A percentile compares a stretch with the other conserved stretches of the same genome.
These are phyloP conservation scores for Leptestheria dahalacensis DNA, from an alignment of 1,140 invertebrate species.

Conservation along the genomic window DNA sequence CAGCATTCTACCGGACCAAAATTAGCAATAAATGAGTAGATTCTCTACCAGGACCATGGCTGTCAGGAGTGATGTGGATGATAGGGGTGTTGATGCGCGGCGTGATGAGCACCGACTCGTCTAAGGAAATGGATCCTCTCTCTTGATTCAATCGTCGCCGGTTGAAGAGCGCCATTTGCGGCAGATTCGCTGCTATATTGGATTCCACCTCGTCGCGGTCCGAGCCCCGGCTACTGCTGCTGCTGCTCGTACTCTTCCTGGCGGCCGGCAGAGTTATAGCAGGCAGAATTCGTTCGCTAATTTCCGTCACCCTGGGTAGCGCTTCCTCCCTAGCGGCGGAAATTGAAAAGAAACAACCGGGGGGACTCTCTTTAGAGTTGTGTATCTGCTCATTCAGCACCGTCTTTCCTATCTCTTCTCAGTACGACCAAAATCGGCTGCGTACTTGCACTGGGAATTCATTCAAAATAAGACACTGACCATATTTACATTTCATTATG, in stretches of 20 bases:
- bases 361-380: too few species aligned
- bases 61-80: background rate
- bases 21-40: too few species aligned
- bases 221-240: background rate
- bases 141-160: constrained; percentile 5
- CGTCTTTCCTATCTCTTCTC: too few species aligned
- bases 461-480: too few species aligned
- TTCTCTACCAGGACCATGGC: too few species aligned
- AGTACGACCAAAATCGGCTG: too few species aligned
- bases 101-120: constrained; percentile 6
- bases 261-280: constrained; percentile 1
- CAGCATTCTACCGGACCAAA: too few species aligned
- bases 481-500: too few species aligned
- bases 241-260: background rate
- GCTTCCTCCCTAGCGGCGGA: background rate
- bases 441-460: too few species aligned
- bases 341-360: background rate
- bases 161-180: background rate
- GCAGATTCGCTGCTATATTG: background rate
- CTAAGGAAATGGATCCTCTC: constrained; percentile 13
- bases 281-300: constrained; percentile 5
- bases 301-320: constrained; percentile 5
- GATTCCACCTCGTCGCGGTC: background rate
- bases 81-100: background rate
- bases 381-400: too few species aligned